Evolutionary conservation across 2,888 invertebrate species (phyloP), one percentile per base, ranked within the genome.

Genomic region (Drosophila birchii): DNA sequence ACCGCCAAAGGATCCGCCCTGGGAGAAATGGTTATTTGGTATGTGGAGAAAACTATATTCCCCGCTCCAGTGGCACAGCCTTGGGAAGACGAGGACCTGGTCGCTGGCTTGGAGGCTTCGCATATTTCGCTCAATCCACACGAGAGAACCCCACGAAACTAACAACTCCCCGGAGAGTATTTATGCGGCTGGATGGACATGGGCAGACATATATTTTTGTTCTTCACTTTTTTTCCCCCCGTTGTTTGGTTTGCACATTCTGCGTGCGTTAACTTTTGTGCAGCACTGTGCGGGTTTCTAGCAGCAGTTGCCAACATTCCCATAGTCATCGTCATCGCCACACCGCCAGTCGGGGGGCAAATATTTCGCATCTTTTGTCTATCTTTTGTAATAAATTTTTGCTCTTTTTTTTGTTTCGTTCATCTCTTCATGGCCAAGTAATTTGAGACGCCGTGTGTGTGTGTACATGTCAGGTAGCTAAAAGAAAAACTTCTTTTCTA

Each of bases 121-220:
- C 76, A 87, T 87, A 81, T 78, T 87, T 87, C 59, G 68, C 71
- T 74, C 57, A 61, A 67, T 63, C 54, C 72, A 49, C 64, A 72
- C 58, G 72, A 47, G 55, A 51, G 26, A 47, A 60, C 45, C 66
- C 56, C 78, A 81, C 71, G 68, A 73, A 87, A 86, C 83, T 77
- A 84, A 89, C 82, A 87, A 85, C 89, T 85, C 84, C 89, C 88
- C 67, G 64, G 85, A 75, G 84, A 85, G 88, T 85, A 89, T 85
- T 85, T 89, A 89, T 85, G 84, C 87, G 84, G 87, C 81, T 78
- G 81, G 82, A 72, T 54, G 71, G 70, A 49, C 67, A n/a, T n/a
- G 41, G 36, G 38, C 66, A 58, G 66, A 72, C 62, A 47, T 49
- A 59, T 64, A 59, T 64, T 55, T 70, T 32, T 47, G n/a, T 32